phyloP scores from a whole-genome alignment of 1,140 invertebrate genomes.

The Ceratosolen fusciceps region DNA sequence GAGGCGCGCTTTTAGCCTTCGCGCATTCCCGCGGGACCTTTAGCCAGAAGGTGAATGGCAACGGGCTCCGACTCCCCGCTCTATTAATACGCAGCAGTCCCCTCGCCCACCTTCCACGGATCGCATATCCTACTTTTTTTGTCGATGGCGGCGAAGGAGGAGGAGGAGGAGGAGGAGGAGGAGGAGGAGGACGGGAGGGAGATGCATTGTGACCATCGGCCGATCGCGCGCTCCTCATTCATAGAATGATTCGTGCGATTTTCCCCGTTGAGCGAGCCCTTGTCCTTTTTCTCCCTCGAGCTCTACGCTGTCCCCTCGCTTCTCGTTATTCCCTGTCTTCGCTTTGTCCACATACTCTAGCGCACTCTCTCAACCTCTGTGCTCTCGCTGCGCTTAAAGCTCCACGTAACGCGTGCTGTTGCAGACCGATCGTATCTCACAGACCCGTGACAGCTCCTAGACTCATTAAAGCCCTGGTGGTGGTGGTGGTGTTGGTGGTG shows the following conservation, averaged over 20 bases:
- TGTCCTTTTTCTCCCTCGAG: slow-evolving; percentile 31
- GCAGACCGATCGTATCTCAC: slow-evolving; percentile 65
- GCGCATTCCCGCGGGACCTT: neutral
- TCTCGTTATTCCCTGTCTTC: slow-evolving; percentile 32
- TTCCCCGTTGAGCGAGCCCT: slow-evolving; percentile 33
- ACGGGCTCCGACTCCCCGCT: neutral
- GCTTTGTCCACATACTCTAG: neutral
- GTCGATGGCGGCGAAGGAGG: no score
- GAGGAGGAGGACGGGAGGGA: no score
- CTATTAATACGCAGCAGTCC: neutral
- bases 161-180: no score
- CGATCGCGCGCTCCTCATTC: slow-evolving; percentile 32
- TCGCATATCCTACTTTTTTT: neutral
- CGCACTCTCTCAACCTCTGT: neutral
- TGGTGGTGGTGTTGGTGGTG: no score
- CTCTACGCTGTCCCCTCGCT: neutral
- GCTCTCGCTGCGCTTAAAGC: slow-evolving; percentile 19
- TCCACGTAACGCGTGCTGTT: neutral
- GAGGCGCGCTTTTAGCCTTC: neutral
- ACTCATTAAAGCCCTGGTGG: slow-evolving; percentile 68
- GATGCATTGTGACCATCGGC: neutral
- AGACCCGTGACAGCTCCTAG: slow-evolving; percentile 64
- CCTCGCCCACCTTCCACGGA: neutral
- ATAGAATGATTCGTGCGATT: slow-evolving; percentile 45
- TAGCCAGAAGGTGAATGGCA: neutral